phyloP scores from a whole-genome alignment of 23 tunicate species.

The Corella eumyota region DNA sequence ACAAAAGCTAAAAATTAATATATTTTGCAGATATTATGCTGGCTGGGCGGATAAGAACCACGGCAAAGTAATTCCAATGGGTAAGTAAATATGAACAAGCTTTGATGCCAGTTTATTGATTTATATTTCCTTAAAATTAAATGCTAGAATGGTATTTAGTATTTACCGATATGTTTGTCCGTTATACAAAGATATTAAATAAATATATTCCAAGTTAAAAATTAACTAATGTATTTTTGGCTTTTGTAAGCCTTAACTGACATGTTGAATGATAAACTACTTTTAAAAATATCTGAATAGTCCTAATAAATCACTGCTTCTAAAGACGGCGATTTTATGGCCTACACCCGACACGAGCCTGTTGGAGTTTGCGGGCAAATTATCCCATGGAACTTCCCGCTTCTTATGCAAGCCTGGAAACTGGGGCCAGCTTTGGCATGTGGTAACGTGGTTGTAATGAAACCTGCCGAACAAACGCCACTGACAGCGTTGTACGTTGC shows the following conservation, averaged over 20 bases:
- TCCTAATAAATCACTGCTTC: too few species aligned
- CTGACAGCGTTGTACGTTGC: constrained; percentile 89
- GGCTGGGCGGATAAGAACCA: constrained; percentile 95
- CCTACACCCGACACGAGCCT: constrained; percentile 84
- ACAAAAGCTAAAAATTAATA: not conserved
- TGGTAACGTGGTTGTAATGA: constrained; percentile 93
- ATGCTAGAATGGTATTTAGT: too few species aligned
- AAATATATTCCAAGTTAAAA: not conserved
- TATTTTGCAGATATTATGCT: constrained; percentile 76
- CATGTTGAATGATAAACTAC: too few species aligned
- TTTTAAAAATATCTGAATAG: too few species aligned
- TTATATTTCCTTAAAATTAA: too few species aligned
- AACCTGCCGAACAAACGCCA: constrained; percentile 99
- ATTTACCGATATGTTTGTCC: too few species aligned
- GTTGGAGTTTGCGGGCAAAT: constrained; percentile 95
- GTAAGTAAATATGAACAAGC: too few species aligned
- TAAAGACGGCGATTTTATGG: constrained; percentile 61
- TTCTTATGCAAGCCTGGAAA: constrained; percentile 97
- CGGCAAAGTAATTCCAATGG: constrained; percentile 87
- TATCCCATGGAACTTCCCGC: constrained; percentile 98
- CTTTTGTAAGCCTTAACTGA: too few species aligned
- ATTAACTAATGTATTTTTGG: not conserved
- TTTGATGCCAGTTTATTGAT: not conserved
- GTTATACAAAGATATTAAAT: not conserved
- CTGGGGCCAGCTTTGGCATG: constrained; percentile 83